These are phyloP conservation scores for Planococcus citri DNA, from an alignment of 1,140 invertebrate genomes.

Conservation along the genomic window DNA sequence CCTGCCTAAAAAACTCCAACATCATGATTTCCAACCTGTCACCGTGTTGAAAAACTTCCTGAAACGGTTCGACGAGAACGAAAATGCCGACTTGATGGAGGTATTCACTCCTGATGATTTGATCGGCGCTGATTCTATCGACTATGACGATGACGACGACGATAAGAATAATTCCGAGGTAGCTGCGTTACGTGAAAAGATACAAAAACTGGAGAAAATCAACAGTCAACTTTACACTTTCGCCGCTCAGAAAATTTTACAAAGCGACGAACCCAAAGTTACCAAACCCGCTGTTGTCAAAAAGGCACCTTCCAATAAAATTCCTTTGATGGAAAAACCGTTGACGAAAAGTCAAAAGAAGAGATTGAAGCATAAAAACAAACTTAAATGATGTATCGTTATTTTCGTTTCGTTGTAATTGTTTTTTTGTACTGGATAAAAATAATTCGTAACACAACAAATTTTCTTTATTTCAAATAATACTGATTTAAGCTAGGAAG, in stretches of 20 bases:
- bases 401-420: not conserved
- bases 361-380: not conserved
- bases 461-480: not conserved
- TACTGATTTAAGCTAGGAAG: not conserved
- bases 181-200: not conserved
- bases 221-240: not conserved
- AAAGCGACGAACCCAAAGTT: not conserved
- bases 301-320: too few relatives aligned
- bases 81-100: slow-evolving; percentile 14
- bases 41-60: slow-evolving; percentile 22
- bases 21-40: slow-evolving; percentile 23
- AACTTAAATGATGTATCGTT: not conserved
- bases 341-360: not conserved
- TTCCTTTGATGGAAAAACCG: not conserved
- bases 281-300: too few relatives aligned
- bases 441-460: not conserved
- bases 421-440: not conserved
- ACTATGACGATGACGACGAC: not conserved
- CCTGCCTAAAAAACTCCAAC: slow-evolving; percentile 23
- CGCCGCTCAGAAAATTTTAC: not conserved
- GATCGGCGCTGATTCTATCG: too few relatives aligned
- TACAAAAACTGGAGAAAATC: not conserved
- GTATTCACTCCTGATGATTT: not conserved
- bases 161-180: not conserved
- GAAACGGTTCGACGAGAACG: slow-evolving; percentile 22